These are phyloP conservation scores for Onychomys leucogaster DNA, from an alignment of 2,797 vertebrate genomes.

Conservation along the genomic window DNA sequence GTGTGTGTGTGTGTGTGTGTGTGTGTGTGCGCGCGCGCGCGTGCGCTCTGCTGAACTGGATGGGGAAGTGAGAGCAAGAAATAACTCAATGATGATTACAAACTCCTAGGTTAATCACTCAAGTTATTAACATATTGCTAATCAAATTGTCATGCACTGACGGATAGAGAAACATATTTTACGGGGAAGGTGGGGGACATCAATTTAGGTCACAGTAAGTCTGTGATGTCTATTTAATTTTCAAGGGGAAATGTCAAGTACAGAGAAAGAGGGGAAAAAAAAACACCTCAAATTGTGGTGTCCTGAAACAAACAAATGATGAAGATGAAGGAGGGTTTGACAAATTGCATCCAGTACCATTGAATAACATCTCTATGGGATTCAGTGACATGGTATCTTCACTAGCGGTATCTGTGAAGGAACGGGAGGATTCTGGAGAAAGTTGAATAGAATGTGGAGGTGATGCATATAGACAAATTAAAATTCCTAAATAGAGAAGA, in stretches of 20 bases:
- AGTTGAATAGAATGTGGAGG: constrained; percentile 24
- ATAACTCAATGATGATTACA: background rate
- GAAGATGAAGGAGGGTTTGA: background rate
- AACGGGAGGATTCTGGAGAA: constrained; percentile 3
- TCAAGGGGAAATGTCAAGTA: constrained; percentile 44
- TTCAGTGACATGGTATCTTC: background rate
- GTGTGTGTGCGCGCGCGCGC: too few species aligned
- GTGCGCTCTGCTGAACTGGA: background rate
- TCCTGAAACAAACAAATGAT: background rate
- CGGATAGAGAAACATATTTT: background rate
- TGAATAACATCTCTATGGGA: background rate
- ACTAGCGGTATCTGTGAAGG: background rate
- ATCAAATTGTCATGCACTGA: background rate
- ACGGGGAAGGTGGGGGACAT: background rate
- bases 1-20: too few species aligned
- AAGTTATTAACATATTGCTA: background rate
- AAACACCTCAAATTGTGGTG: background rate
- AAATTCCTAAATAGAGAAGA: background rate
- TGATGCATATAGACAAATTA: background rate
- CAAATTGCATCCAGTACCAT: background rate
- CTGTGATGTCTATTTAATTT: constrained; percentile 9
- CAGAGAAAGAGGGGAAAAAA: background rate
- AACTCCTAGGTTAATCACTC: constrained; percentile 3
- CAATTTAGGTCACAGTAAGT: background rate
- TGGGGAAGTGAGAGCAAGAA: background rate